Percentiles rank a stretch among this genome's conserved stretches.
Evolutionary conservation across 2,888 invertebrate species (phyloP).

Genomic region (Brachyptera putata): DNA sequence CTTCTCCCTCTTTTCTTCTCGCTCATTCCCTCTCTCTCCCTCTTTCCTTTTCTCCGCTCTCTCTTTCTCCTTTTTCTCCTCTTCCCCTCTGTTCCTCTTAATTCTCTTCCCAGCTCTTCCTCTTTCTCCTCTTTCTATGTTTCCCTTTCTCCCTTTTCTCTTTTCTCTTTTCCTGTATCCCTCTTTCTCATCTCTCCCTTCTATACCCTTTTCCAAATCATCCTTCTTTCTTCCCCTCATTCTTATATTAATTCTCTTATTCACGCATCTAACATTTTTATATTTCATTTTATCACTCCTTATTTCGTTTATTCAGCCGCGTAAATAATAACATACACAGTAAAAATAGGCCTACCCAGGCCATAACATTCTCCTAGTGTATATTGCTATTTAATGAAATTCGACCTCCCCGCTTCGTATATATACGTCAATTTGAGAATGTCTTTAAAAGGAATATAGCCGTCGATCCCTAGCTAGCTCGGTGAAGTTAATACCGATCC

Average conservation of each 20-base stretch:
- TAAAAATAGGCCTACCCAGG: too few relatives aligned
- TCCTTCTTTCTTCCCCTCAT: slow-evolving; percentile 22
- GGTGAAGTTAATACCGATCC: too few relatives aligned
- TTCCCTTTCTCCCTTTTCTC: slow-evolving; percentile 17
- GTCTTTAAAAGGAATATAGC: too few relatives aligned
- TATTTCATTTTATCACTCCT: neutral
- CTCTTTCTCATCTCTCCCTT: slow-evolving; percentile 11
- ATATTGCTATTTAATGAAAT: too few relatives aligned
- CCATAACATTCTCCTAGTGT: too few relatives aligned
- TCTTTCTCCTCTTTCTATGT: neutral
- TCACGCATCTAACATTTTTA: neutral
- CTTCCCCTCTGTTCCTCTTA: slow-evolving; percentile 9
- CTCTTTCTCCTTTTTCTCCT: slow-evolving; percentile 19
- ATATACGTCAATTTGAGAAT: too few relatives aligned
- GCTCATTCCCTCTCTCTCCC: neutral
- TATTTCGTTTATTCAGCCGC: too few relatives aligned
- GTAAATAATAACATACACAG: too few relatives aligned
- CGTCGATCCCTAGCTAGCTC: too few relatives aligned
- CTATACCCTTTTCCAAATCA: slow-evolving; percentile 9
- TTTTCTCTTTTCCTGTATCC: slow-evolving; percentile 20
- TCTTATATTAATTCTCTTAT: neutral
- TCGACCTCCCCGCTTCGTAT: too few relatives aligned
- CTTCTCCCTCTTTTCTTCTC: neutral
- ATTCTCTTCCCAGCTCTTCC: neutral
- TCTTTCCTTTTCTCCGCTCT: neutral